Percentiles rank a stretch among this genome's conserved stretches.
phyloP scores from a whole-genome alignment of 2,888 invertebrate genomes.

The Hyles lineata region DNA sequence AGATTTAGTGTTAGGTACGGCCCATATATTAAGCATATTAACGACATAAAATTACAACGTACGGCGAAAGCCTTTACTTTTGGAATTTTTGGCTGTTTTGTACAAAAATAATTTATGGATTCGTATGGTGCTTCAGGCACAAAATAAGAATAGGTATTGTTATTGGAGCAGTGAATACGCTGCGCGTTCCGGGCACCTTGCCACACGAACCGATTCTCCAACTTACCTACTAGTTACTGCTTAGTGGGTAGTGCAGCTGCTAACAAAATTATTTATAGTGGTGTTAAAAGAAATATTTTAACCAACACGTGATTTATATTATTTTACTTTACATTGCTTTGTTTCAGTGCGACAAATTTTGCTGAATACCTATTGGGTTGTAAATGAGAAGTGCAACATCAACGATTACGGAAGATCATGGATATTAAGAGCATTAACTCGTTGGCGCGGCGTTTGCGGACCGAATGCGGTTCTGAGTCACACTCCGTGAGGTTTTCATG shows the following conservation, averaged over 20 bases:
- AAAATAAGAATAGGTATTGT: conserved; percentile 44
- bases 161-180: conserved; percentile 53
- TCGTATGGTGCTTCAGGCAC: conserved; percentile 39
- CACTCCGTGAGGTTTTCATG: not conserved
- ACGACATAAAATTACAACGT: conserved; percentile 23
- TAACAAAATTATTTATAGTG: conserved; percentile 32
- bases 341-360: not conserved
- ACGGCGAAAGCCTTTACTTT: conserved; percentile 23
- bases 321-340: not conserved
- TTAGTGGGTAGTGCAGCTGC: conserved; percentile 33
- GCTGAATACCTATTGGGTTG: not conserved
- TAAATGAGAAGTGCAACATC: not conserved
- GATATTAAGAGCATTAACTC: conserved; percentile 3
- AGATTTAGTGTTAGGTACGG: conserved; percentile 15
- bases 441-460: not conserved
- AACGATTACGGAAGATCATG: not conserved
- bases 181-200: conserved; percentile 68
- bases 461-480: not conserved
- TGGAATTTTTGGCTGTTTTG: conserved; percentile 30
- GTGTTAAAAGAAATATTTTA: conserved; percentile 5
- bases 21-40: conserved; percentile 24
- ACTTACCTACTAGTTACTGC: conserved; percentile 37
- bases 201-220: conserved; percentile 66
- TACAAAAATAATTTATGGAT: conserved; percentile 41
- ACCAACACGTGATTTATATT: conserved; percentile 17